Evolutionary conservation across 2,797 vertebrate genomes (phyloP).

Genomic region (Vultur gryphus): DNA sequence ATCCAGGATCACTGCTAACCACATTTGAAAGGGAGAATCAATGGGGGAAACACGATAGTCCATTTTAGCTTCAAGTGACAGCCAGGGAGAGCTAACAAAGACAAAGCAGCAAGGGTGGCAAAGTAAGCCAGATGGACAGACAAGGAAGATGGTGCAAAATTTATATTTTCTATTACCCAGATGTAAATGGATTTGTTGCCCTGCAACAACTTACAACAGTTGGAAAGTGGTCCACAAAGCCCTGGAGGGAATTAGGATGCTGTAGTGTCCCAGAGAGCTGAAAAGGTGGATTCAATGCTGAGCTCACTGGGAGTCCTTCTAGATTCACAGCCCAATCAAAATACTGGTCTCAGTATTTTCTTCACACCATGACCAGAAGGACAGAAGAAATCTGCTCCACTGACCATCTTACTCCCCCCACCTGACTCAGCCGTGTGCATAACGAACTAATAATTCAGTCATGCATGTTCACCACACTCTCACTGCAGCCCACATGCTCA

Average conservation of each 20-base stretch:
- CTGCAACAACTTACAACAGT: neutral
- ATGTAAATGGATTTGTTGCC: slow-evolving; percentile 11
- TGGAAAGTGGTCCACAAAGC: neutral
- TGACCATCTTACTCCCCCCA: neutral
- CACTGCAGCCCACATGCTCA: neutral
- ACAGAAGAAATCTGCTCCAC: neutral
- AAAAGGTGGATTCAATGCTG: neutral
- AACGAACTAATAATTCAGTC: slow-evolving; percentile 13
- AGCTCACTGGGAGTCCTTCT: neutral
- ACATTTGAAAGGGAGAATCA: slow-evolving; percentile 22
- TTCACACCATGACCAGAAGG: neutral
- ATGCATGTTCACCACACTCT: neutral
- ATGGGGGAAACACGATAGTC: neutral
- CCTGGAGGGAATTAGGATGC: neutral
- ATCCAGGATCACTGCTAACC: neutral
- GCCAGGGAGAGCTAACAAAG: neutral
- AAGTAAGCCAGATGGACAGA: neutral
- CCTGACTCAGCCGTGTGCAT: neutral
- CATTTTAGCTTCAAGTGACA: neutral
- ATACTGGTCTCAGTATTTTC: neutral
- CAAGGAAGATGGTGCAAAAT: neutral
- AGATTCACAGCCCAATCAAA: neutral
- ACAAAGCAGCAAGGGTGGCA: neutral
- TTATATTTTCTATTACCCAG: neutral
- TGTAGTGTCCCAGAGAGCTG: neutral